Evolutionary conservation across 2,888 invertebrate genomes (phyloP).

Genomic region (Chironomus tentans): DNA sequence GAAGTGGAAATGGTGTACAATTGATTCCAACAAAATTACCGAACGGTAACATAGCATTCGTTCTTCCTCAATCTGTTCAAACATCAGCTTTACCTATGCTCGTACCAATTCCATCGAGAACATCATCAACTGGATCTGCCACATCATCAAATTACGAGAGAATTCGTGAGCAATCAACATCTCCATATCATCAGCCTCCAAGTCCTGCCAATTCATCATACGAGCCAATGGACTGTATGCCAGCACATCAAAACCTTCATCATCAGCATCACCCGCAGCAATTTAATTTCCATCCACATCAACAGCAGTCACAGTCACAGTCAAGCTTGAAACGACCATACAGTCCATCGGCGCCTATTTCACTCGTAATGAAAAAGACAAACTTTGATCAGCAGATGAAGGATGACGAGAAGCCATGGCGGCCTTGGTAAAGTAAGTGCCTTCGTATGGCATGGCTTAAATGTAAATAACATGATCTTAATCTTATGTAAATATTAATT

Average conservation of each 20-base stretch:
- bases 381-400: constrained; percentile 44
- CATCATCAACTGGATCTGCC: constrained; percentile 61
- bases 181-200: constrained; percentile 51
- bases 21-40: constrained; percentile 71
- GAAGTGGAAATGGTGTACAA: constrained; percentile 60
- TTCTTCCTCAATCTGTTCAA: constrained; percentile 59
- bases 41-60: constrained; percentile 74
- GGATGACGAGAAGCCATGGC: constrained; percentile 68
- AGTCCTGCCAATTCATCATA: constrained; percentile 44
- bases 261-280: constrained; percentile 38
- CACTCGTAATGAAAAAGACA: constrained; percentile 62
- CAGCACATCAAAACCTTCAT: constrained; percentile 27
- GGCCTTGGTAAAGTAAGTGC: constrained; percentile 56
- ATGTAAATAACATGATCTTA: neutral
- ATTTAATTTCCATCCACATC: constrained; percentile 35
- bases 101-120: constrained; percentile 66
- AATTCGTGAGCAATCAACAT: constrained; percentile 43
- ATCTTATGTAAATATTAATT: neutral
- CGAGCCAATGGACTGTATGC: constrained; percentile 42
- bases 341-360: constrained; percentile 47
- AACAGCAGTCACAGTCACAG: constrained; percentile 39
- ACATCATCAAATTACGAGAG: constrained; percentile 47
- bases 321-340: constrained; percentile 20
- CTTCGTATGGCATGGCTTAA: neutral
- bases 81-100: constrained; percentile 54